Evolutionary conservation across 2,888 invertebrate species (phyloP).

Genomic region (Automeris io): DNA sequence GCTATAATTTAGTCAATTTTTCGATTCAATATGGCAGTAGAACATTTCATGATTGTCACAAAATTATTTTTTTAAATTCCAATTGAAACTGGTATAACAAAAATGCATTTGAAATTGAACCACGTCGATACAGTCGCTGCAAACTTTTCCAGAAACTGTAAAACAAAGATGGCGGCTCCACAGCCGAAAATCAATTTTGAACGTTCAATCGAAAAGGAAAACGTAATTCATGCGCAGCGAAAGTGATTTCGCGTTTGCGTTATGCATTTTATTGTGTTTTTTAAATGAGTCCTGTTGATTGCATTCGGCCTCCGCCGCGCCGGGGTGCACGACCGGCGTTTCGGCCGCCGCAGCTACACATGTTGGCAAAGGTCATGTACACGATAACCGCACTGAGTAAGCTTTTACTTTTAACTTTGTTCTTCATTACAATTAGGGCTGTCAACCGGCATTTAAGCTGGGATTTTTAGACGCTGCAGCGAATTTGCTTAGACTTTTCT

Average conservation of each 20-base stretch:
- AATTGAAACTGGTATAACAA: too few species aligned
- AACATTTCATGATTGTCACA: too few species aligned
- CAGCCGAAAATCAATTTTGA: conserved; percentile 4
- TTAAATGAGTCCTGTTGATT: conserved; percentile 55
- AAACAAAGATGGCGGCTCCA: background rate
- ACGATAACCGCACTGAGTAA: conserved; percentile 28
- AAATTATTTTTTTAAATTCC: too few species aligned
- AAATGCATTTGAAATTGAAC: too few species aligned
- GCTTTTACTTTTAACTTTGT: conserved; percentile 60
- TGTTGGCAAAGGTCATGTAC: conserved; percentile 69
- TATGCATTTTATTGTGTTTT: conserved; percentile 31
- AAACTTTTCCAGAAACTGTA: too few species aligned
- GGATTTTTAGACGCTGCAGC: too few species aligned
- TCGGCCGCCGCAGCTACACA: conserved; percentile 58
- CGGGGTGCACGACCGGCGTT: conserved; percentile 59
- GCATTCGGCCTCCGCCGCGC: conserved; percentile 57
- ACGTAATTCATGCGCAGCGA: conserved; percentile 27
- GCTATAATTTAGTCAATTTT: too few species aligned
- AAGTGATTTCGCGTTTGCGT: conserved; percentile 40
- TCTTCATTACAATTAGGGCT: conserved; percentile 3
- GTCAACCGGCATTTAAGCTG: too few species aligned
- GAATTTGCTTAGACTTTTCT: too few species aligned
- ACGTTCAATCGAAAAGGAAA: conserved; percentile 4
- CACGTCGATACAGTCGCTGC: too few species aligned
- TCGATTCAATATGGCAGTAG: too few species aligned